phyloP scores from a whole-genome alignment of 2,113 vertebrate species.

The Chaetodon trifascialis region DNA sequence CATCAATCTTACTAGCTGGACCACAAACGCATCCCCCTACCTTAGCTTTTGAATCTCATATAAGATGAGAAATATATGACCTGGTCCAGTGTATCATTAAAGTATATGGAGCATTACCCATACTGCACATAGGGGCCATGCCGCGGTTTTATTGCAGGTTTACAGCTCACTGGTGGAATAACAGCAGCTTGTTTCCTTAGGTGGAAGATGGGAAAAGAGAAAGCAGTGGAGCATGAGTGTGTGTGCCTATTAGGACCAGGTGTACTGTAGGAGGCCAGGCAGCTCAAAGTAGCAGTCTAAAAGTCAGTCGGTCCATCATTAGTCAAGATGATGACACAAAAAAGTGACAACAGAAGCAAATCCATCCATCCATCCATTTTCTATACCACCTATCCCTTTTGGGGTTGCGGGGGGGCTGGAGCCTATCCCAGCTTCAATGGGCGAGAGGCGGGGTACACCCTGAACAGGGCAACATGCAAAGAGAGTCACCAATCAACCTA shows the following conservation, averaged over 20 bases:
- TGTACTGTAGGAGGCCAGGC: slow-evolving; percentile 31
- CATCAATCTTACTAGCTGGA: slow-evolving; percentile 19
- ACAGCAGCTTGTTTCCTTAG: slow-evolving; percentile 68
- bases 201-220: slow-evolving; percentile 55
- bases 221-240: slow-evolving; percentile 18
- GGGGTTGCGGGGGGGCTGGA: too few relatives aligned
- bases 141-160: slow-evolving; percentile 81
- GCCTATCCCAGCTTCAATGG: too few relatives aligned
- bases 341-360: too few relatives aligned
- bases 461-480: too few relatives aligned
- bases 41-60: slow-evolving; percentile 59
- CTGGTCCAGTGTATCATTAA: slow-evolving; percentile 79
- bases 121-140: slow-evolving; percentile 73
- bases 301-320: not conserved
- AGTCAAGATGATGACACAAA: not conserved
- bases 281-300: slow-evolving; percentile 10
- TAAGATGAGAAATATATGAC: slow-evolving; percentile 79
- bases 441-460: too few relatives aligned
- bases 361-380: too few relatives aligned
- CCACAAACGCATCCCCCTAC: slow-evolving; percentile 28
- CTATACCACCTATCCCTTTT: too few relatives aligned
- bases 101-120: slow-evolving; percentile 85
- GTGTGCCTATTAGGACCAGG: slow-evolving; percentile 45
- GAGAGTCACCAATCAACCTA: too few relatives aligned
- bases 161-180: slow-evolving; percentile 77